phyloP scores from a whole-genome alignment of 2,113 vertebrate genomes.

The Carassius carassius region DNA sequence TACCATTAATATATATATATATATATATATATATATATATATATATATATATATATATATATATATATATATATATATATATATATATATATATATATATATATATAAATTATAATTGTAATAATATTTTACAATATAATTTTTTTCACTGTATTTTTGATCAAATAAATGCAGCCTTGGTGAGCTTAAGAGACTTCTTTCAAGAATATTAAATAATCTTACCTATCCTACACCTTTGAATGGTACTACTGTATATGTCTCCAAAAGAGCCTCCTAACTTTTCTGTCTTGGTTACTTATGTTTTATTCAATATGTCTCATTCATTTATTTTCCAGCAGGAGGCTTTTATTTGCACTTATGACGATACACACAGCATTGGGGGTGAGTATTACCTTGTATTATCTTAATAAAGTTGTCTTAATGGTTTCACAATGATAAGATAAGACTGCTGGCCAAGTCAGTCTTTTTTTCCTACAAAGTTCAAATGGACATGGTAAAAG shows the following conservation, averaged over 20 bases:
- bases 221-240: not conserved
- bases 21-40: too few species aligned
- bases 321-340: constrained; percentile 43
- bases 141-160: not conserved
- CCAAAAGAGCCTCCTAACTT: not conserved
- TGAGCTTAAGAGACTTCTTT: not conserved
- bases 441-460: not conserved
- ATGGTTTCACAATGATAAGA: not conserved
- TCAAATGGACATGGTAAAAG: not conserved
- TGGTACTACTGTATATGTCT: too few species aligned
- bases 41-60: too few species aligned
- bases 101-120: too few species aligned
- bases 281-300: too few species aligned
- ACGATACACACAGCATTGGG: constrained; percentile 40
- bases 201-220: not conserved
- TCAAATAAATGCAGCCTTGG: not conserved
- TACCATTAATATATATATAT: too few species aligned
- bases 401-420: not conserved
- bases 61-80: too few species aligned
- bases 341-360: constrained; percentile 44
- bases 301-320: not conserved
- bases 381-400: constrained; percentile 46
- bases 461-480: not conserved
- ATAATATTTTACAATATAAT: not conserved
- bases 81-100: too few species aligned